Conservation (phyloP, 2,888 invertebrate species). For the Conops quadrifasciatus region DNA sequence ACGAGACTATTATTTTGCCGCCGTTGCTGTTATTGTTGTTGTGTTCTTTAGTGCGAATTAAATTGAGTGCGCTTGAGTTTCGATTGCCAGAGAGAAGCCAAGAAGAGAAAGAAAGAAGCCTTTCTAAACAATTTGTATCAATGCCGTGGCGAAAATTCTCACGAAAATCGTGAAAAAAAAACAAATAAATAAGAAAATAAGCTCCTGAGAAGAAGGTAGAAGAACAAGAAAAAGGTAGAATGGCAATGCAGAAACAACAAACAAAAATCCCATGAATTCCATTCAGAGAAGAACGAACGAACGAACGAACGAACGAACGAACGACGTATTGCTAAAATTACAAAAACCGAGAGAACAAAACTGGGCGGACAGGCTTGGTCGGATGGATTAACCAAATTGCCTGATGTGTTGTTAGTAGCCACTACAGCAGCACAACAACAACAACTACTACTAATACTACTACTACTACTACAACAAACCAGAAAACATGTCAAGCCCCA, state of each 20-base stretch:
- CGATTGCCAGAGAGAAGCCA: too few relatives aligned
- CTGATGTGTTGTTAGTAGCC: neutral
- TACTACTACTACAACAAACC: too few relatives aligned
- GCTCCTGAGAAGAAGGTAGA: neutral
- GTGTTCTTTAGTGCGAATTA: too few relatives aligned
- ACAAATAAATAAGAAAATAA: too few relatives aligned
- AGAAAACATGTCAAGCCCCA: neutral
- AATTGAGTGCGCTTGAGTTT: too few relatives aligned
- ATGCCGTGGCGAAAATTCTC: constrained; percentile 1
- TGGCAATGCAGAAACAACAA: constrained; percentile 9
- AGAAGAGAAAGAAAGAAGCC: neutral
- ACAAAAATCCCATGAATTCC: constrained; percentile 27
- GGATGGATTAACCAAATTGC: too few relatives aligned
- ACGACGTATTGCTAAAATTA: constrained; percentile 17
- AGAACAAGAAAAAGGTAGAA: neutral
- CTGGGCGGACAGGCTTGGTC: neutral
- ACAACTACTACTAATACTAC: too few relatives aligned
- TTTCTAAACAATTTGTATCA: neutral
- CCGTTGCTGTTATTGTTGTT: too few relatives aligned
- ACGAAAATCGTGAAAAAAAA: constrained; percentile 12
- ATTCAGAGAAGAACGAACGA: too few relatives aligned
- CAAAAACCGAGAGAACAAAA: constrained; percentile 1
- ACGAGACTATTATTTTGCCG: too few relatives aligned
- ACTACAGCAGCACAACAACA: neutral
- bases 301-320: too few relatives aligned